Evolutionary conservation across 2,888 invertebrate species (phyloP).

Genomic region (Leuctra nigra): DNA sequence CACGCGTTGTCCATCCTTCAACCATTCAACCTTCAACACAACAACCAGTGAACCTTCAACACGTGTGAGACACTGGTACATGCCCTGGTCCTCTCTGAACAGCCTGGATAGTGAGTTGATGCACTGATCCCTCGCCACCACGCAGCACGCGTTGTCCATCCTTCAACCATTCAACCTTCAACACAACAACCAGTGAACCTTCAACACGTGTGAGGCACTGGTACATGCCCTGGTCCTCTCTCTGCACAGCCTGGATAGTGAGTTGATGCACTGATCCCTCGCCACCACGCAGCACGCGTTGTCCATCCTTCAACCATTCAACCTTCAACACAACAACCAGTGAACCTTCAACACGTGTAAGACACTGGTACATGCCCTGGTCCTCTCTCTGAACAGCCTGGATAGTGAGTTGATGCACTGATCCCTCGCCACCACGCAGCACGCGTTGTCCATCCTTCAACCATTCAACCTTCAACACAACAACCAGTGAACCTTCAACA

Average conservation of each 20-base stretch:
- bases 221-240: slow-evolving; percentile 45
- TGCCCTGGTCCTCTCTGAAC: slow-evolving; percentile 43
- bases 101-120: slow-evolving; percentile 27
- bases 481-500: no score
- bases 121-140: not conserved
- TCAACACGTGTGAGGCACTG: slow-evolving; percentile 46
- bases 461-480: slow-evolving; percentile 39
- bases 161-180: slow-evolving; percentile 38
- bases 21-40: slow-evolving; percentile 39
- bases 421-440: not conserved
- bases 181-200: no score
- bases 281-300: slow-evolving; percentile 15
- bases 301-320: slow-evolving; percentile 39
- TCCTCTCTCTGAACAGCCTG: slow-evolving; percentile 40
- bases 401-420: slow-evolving; percentile 17
- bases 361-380: slow-evolving; percentile 47
- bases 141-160: slow-evolving; percentile 34
- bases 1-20: slow-evolving; percentile 36
- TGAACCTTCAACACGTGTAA: no score
- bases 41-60: no score
- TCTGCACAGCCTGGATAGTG: slow-evolving; percentile 35
- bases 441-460: slow-evolving; percentile 36
- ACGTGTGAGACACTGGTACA: slow-evolving; percentile 44
- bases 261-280: slow-evolving; percentile 7
- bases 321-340: no score